Evolutionary conservation across 2,797 vertebrate genomes (phyloP), one percentile per base, ranked within the genome.

Genomic region (Buphagus erythrorhynchus): DNA sequence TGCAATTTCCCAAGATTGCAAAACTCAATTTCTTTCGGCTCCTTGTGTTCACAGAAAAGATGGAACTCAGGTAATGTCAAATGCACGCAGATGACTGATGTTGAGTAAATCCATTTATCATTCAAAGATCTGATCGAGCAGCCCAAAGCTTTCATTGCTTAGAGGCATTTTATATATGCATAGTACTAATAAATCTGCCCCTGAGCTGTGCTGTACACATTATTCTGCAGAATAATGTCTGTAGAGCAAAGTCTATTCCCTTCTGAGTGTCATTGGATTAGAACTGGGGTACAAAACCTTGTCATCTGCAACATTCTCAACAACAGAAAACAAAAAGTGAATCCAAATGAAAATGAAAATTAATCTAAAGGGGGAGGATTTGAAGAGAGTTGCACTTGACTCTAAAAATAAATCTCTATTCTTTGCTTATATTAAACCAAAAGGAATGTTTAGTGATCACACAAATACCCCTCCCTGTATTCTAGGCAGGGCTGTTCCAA

Each of bases 91-190:
- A 88, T 68, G 81, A 42, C 57, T 93, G 42, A 75, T 92, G 68
- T 69, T 86, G 85, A 94, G 79, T 86, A 96, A 96, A 88, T 42
- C 84, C 96, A 85, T 83, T 58, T 82, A 69, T 69, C 93, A 80
- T 61, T 88, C 86, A 89, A 80, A 92, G 86, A 79, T 33, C 10
- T 68, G 51, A 96, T 51, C 1, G 0, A 28, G 75, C n/a, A 94
- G 52, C 79, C 86, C 86, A 58, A 78, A 72, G 74, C 65, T 82
- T 79, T 59, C 66, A 65, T 31, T 17, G 12, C 20, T 74, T 63
- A 65, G 29, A 55, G 19, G 35, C 51, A 75, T 92, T 93, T 94
- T 55, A 43, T 74, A 86, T n/a, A 62, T 40, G 20, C 54, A 49
- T 1, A 85, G 76, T 58, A 66, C 72, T 73, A 88, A 83, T 63